Base-by-base conservation (phyloP, 2,113 vertebrate species). In the Nothoprocta perdicaria region DNA sequence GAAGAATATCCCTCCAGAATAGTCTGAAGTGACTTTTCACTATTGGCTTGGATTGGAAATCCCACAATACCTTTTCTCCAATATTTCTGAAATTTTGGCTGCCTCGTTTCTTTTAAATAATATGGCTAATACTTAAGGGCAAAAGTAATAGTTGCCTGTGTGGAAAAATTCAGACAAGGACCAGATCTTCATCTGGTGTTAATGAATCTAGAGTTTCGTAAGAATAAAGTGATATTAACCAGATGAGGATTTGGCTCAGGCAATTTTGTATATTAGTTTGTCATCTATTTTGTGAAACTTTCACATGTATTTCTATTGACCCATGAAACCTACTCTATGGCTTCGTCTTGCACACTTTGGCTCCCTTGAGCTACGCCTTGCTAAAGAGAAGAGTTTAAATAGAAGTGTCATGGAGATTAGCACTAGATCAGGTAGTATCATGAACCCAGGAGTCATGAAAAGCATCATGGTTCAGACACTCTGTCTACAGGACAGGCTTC, bases 101-200 rank as follows among this genome's bases (percentile, higher is more conserved):
- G 75, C 63, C 43, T 71, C 69, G 11, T 82, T 93, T 93, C 91
- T 89, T 80, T 91, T 90, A 87, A 91, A 76, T 33, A 87, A 38
- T 55, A 67, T 68, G 76, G 65, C 91, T 95, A 87, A 85, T 88
- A 83, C 77, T 80, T 85, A 68, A 87, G 79, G 81, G 76, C 52
- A 75, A 91, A 92, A 92, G 65, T 89, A 90, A 86, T 83, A 94
- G 72, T 60, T 91, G 72, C 57, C 27, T 85, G 94, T 43, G 84
- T 95, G 81, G 95, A 91, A 94, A 95, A 93, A 83, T 52, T 89
- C 91, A 94, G 87, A 90, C 76, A 93, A 78, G 84, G 94, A 95
- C 60, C 95, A 95, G 92, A 92, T 91, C 62, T 90, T 95, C 90
- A 89, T 92, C 68, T 95, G 94, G 60, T 92, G 92, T 89, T 92